phyloP scores from a whole-genome alignment of 2,113 vertebrate species.

The Myiopsitta monachus region DNA sequence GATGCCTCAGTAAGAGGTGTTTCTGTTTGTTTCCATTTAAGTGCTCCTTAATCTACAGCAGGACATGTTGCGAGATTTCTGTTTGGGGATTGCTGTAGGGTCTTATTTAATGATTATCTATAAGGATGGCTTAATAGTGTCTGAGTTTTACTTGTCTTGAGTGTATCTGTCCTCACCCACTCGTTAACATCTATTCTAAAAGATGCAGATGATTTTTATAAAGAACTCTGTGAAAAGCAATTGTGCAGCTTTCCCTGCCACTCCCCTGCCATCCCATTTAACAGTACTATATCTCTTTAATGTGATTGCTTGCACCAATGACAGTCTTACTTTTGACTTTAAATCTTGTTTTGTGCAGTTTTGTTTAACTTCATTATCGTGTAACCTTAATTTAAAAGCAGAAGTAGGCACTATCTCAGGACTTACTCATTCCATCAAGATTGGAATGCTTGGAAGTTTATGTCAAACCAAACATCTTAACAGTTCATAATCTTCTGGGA shows the following conservation, averaged over 20 bases:
- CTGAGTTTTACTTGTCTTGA: background rate
- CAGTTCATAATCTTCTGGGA: background rate
- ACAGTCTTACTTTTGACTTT: background rate
- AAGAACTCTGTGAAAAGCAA: background rate
- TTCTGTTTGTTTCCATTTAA: background rate
- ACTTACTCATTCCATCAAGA: background rate
- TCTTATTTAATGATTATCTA: background rate
- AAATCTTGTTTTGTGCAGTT: background rate
- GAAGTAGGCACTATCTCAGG: background rate
- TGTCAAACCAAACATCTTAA: background rate
- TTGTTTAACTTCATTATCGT: background rate
- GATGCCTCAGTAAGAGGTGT: background rate
- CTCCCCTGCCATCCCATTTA: accelerated
- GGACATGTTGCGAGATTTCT: background rate
- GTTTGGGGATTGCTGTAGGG: background rate
- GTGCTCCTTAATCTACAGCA: background rate
- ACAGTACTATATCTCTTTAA: background rate
- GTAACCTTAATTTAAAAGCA: background rate
- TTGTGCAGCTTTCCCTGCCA: background rate
- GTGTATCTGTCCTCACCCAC: background rate
- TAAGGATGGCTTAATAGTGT: background rate
- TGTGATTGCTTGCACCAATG: background rate
- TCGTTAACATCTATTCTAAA: background rate
- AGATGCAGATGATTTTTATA: background rate
- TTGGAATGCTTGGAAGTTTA: background rate